Evolutionary conservation across 2,888 invertebrate species (phyloP), one percentile per base, ranked within the genome.

Genomic region (Molorchus minor): DNA sequence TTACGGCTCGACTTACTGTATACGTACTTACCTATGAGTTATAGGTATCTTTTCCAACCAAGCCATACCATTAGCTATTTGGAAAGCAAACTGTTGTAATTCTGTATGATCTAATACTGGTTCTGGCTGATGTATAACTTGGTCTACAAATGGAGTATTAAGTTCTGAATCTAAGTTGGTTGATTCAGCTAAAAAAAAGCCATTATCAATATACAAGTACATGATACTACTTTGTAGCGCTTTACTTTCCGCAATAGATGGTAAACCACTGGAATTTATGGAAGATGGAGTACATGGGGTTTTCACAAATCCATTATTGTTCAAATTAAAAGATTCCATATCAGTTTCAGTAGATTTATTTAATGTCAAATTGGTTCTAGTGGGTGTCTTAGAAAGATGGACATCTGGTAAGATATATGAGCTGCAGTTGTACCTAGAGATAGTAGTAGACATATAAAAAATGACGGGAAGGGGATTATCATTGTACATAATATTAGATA

Each of bases 41-140:
- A 92, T 88, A 5, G 86, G 84, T 59, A 87, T 84, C 21, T 83
- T 83, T 73, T 92, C 91, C 41, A 92, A 81, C 77, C 90, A 88
- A 13, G 84, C 84, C 94, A 94, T 94, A 4, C 94, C 94, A 57
- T 84, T 81, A 0, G 93, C 91, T 17, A 94, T 90, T 80, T 94
- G 93, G 10, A 89, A 73, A 0, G 93, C 91, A 73, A 93, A 94
- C 15, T 86, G 84, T 49, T 90, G 84, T 77, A 93, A 75, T 70
- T 88, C 87, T 7, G 64, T 72, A 54, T 72, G 72, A 56, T 79
- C 77, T 17, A 81, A 56, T 13, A 71, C 69, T 47, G 71, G 70
- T 40, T 61, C 56, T 0, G 57, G 35, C 2, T 21, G 10, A 10
- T 43, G 43, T 30, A 35, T 49, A 7, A 33, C 15, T 10, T 55